Conservation (phyloP, 1,140 invertebrate genomes). For the Nymphalis io region DNA sequence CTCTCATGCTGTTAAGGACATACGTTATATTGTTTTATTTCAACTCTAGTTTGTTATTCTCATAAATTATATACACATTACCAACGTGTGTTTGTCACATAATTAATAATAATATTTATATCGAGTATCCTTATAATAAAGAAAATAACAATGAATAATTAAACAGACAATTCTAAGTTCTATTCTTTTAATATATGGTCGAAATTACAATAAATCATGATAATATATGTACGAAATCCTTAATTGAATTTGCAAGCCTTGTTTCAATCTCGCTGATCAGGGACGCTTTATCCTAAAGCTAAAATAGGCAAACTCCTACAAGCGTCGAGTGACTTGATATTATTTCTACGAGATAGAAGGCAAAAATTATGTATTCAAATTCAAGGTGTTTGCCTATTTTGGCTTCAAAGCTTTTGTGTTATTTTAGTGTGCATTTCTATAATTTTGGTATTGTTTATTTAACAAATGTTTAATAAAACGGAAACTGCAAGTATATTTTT, state of each 20-base stretch:
- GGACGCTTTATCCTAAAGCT: background rate
- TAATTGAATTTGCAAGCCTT: background rate
- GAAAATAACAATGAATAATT: constrained; percentile 3
- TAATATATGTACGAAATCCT: background rate
- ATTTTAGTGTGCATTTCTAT: too few relatives aligned
- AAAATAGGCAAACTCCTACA: background rate
- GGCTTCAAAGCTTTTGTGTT: too few relatives aligned
- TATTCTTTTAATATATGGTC: background rate
- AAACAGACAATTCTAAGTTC: background rate
- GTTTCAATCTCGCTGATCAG: background rate
- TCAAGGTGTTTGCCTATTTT: too few relatives aligned
- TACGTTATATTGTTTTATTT: too few relatives aligned
- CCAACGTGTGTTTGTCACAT: background rate
- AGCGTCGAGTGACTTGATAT: background rate
- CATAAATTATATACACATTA: background rate
- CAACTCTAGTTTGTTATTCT: background rate
- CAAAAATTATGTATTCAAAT: too few relatives aligned
- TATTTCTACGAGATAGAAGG: background rate
- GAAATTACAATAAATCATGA: background rate
- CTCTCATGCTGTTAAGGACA: too few relatives aligned
- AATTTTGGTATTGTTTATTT: too few relatives aligned
- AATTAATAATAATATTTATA: constrained; percentile 21
- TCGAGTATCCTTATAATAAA: background rate
- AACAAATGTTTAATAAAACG: too few relatives aligned
- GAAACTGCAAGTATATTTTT: too few relatives aligned